phyloP scores from a whole-genome alignment of 2,797 vertebrate species.

The Australoheros facetus region DNA sequence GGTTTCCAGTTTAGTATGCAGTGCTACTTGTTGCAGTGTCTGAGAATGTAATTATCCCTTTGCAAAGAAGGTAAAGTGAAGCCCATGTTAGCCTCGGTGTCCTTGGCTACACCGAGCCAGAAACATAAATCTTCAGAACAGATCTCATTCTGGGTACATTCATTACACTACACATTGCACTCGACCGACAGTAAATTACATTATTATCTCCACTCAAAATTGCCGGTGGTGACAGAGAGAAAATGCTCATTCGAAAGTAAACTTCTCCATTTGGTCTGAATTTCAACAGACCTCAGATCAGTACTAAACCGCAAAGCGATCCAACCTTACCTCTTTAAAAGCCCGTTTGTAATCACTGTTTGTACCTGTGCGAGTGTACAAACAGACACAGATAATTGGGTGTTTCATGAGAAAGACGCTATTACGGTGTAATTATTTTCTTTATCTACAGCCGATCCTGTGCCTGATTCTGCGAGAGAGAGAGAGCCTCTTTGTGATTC shows the following conservation, averaged over 20 bases:
- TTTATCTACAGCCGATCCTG: slow-evolving; percentile 52
- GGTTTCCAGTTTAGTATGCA: slow-evolving; percentile 50
- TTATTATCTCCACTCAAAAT: slow-evolving; percentile 45
- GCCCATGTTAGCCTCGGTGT: slow-evolving; percentile 53
- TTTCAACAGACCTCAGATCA: slow-evolving; percentile 10
- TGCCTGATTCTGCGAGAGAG: slow-evolving; percentile 39
- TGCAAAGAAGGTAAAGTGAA: slow-evolving; percentile 59
- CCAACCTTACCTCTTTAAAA: slow-evolving; percentile 24
- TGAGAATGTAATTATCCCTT: slow-evolving; percentile 67
- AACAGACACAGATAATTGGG: slow-evolving; percentile 63
- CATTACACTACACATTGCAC: slow-evolving; percentile 46
- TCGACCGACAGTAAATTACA: slow-evolving; percentile 56
- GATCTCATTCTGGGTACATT: slow-evolving; percentile 58
- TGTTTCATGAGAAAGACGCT: slow-evolving; percentile 57
- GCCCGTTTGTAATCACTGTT: slow-evolving; percentile 56
- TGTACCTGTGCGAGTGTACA: slow-evolving; percentile 42
- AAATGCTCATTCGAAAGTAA: slow-evolving; percentile 42
- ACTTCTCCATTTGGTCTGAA: slow-evolving; percentile 20
- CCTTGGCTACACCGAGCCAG: slow-evolving; percentile 49
- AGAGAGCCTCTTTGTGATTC: slow-evolving; percentile 54
- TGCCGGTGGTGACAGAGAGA: slow-evolving; percentile 31
- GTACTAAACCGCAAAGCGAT: slow-evolving; percentile 33
- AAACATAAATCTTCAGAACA: slow-evolving; percentile 62
- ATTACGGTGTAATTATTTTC: slow-evolving; percentile 64
- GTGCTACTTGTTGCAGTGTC: slow-evolving; percentile 41